Evolutionary conservation across 1,140 invertebrate genomes (phyloP).

Genomic region (Drosophila serrata): DNA sequence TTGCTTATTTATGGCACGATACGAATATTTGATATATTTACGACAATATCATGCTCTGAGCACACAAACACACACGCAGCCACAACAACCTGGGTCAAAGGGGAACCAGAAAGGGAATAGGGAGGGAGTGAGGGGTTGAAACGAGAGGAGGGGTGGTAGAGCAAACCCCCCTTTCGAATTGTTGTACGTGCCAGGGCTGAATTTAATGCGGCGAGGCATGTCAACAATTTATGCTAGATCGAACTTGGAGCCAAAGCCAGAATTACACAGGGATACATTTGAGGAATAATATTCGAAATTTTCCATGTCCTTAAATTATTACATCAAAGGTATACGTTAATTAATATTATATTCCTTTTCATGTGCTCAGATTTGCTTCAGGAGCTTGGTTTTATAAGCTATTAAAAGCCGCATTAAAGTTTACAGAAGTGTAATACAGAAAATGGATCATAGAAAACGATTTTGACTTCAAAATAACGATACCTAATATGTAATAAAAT

Average conservation of each 20-base stretch:
- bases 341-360: too few relatives aligned
- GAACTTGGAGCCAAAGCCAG: constrained; percentile 15
- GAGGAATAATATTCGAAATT: too few relatives aligned
- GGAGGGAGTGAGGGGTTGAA: too few relatives aligned
- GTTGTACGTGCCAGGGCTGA: constrained; percentile 68
- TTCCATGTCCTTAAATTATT: neutral
- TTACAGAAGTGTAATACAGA: neutral
- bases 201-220: constrained; percentile 70
- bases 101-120: constrained; percentile 11
- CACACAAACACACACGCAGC: constrained; percentile 9
- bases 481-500: too few relatives aligned
- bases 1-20: constrained; percentile 75
- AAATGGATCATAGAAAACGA: neutral
- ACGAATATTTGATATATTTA: constrained; percentile 70
- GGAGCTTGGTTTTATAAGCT: neutral
- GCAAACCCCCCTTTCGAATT: constrained; percentile 37
- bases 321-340: too few relatives aligned
- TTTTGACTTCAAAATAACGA: neutral
- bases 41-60: constrained; percentile 40
- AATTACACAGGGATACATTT: neutral
- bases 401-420: neutral
- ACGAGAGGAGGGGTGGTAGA: neutral
- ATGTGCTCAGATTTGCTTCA: neutral
- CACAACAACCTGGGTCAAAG: constrained; percentile 16
- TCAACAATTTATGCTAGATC: constrained; percentile 68